phyloP scores from a whole-genome alignment of 2,888 invertebrate species.

The Nemurella pictetii region DNA sequence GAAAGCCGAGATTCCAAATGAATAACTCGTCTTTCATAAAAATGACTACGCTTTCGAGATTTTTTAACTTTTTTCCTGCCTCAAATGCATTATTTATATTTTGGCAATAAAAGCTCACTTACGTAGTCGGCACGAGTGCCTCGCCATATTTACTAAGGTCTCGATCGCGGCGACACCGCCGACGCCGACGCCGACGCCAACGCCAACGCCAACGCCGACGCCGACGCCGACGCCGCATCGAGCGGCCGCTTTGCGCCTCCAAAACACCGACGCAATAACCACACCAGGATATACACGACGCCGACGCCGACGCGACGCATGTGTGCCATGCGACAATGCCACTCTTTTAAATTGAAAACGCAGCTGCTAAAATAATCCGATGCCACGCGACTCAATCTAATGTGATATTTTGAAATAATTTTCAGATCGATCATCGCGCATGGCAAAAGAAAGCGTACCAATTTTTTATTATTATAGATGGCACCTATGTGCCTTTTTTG shows the following conservation, averaged over 20 bases:
- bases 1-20: not conserved
- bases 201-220: too few species aligned
- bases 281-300: not conserved
- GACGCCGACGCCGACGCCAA: not conserved
- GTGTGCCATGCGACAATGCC: constrained; percentile 16
- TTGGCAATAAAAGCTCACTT: not conserved
- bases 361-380: constrained; percentile 15
- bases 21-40: not conserved
- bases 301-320: not conserved
- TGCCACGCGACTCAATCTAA: constrained; percentile 20
- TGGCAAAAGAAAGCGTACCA: not conserved
- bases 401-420: constrained; percentile 27
- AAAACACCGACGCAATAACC: not conserved
- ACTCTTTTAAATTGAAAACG: constrained; percentile 24
- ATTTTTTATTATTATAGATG: not conserved
- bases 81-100: not conserved
- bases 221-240: too few species aligned
- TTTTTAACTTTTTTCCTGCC: not conserved
- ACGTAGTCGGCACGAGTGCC: not conserved
- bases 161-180: not conserved
- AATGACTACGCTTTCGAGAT: not conserved
- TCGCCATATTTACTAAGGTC: not conserved
- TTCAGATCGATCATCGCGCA: constrained; percentile 6
- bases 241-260: not conserved
- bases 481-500: not conserved